Evolutionary conservation across 2,888 invertebrate species (phyloP).

Genomic region (Choreutis nemorana): DNA sequence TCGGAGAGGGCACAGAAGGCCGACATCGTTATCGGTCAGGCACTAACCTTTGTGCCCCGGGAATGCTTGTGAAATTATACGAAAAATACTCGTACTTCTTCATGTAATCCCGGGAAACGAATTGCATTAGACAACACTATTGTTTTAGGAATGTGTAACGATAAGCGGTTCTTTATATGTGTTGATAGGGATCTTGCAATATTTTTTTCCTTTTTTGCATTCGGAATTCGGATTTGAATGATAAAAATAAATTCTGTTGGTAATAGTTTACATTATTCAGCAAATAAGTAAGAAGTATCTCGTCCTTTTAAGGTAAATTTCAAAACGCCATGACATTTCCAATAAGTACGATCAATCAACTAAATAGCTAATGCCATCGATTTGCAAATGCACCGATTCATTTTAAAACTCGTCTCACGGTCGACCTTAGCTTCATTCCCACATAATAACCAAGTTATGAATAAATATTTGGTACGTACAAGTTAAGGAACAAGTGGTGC

Average conservation of each 20-base stretch:
- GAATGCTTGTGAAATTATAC: no score
- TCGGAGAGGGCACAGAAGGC: slow-evolving; percentile 47
- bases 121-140: no score
- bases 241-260: no score
- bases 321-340: slow-evolving; percentile 10
- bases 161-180: no score
- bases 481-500: slow-evolving; percentile 6
- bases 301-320: slow-evolving; percentile 2
- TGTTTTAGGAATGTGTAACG: no score
- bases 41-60: slow-evolving; percentile 42
- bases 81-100: no score
- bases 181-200: no score
- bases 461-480: slow-evolving; percentile 16
- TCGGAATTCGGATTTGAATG: no score
- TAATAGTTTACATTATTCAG: no score
- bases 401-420: slow-evolving; percentile 19
- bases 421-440: slow-evolving; percentile 18
- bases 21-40: slow-evolving; percentile 60
- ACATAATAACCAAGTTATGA: slow-evolving; percentile 18
- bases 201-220: no score
- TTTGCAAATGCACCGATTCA: slow-evolving; percentile 22
- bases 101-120: no score
- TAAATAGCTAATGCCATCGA: slow-evolving; percentile 29
- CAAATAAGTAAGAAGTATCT: no score
- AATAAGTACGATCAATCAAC: slow-evolving; percentile 7